Evolutionary conservation across 2,888 invertebrate species (phyloP).

Genomic region (Synergus japonicus): DNA sequence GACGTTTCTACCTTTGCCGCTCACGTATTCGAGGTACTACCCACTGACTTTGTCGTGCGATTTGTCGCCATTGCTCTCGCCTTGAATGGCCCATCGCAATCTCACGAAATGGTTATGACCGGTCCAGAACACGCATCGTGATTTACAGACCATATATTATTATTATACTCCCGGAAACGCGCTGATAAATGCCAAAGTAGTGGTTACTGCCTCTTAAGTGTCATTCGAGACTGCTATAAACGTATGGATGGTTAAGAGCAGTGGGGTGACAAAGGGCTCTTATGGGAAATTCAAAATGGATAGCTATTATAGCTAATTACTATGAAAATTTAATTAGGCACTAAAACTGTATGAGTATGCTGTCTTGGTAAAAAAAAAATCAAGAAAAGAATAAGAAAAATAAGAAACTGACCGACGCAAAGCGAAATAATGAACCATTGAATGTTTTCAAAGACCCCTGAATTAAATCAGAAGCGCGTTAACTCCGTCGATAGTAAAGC

Average conservation of each 20-base stretch:
- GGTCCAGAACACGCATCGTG: slow-evolving; percentile 33
- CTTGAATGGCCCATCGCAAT: slow-evolving; percentile 24
- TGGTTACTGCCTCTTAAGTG: slow-evolving; percentile 33
- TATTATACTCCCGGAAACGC: slow-evolving; percentile 35
- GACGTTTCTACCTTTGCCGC: slow-evolving; percentile 68
- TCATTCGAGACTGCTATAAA: slow-evolving; percentile 26
- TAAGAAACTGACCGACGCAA: not conserved
- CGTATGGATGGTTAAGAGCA: not conserved
- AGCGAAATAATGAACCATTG: not conserved
- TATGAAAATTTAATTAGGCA: slow-evolving; percentile 12
- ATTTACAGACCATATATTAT: slow-evolving; percentile 39
- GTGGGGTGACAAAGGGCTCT: slow-evolving; percentile 1
- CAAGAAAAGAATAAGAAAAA: too few species aligned
- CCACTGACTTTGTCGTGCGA: slow-evolving; percentile 59
- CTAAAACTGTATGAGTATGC: not conserved
- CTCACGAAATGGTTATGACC: slow-evolving; percentile 35
- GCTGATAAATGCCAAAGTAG: slow-evolving; percentile 32
- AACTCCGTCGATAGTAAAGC: not conserved
- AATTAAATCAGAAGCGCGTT: slow-evolving; percentile 8
- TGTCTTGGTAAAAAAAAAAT: not conserved
- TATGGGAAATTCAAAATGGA: not conserved
- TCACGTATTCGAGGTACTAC: slow-evolving; percentile 59
- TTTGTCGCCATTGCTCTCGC: slow-evolving; percentile 58
- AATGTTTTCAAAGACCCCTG: not conserved
- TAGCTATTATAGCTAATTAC: not conserved